phyloP scores from a whole-genome alignment of 2,113 vertebrate genomes.

The Platysternon megacephalum region DNA sequence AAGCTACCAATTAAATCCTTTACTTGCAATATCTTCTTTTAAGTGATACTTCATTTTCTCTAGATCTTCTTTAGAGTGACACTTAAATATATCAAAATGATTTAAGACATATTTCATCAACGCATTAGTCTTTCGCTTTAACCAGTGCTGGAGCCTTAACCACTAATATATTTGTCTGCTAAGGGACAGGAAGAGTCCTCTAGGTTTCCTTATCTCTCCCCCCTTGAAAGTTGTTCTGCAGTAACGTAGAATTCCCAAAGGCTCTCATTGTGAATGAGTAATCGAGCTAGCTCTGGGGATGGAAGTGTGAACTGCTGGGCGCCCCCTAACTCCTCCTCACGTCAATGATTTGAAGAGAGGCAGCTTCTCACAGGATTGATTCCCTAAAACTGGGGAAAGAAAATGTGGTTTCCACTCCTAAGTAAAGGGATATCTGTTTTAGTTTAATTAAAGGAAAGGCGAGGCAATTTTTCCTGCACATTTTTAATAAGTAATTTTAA shows the following conservation, averaged over 20 bases:
- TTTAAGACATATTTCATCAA: conserved; percentile 59
- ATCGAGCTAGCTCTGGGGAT: not conserved
- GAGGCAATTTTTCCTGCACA: not conserved
- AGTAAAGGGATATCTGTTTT: not conserved
- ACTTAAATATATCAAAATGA: conserved; percentile 54
- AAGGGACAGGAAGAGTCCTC: conserved; percentile 40
- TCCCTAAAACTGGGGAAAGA: rapidly evolving
- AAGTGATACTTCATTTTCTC: conserved; percentile 33
- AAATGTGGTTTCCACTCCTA: not conserved
- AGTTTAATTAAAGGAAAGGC: not conserved
- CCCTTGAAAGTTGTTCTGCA: conserved; percentile 45
- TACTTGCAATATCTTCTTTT: not conserved
- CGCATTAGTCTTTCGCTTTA: conserved; percentile 55
- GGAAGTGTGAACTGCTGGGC: not conserved
- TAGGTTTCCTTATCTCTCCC: conserved; percentile 66
- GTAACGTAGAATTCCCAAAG: conserved; percentile 30
- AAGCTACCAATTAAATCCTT: rapidly evolving
- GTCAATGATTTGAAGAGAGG: not conserved
- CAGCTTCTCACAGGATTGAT: not conserved
- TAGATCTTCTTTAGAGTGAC: conserved; percentile 38
- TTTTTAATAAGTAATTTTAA: conserved; percentile 1
- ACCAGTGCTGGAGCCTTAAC: conserved; percentile 58
- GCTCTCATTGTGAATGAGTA: not conserved
- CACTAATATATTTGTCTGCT: conserved; percentile 50
- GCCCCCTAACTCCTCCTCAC: conserved; percentile 3